phyloP scores from a whole-genome alignment of 2,888 invertebrate genomes.

The Aleiodes leptofemur region DNA sequence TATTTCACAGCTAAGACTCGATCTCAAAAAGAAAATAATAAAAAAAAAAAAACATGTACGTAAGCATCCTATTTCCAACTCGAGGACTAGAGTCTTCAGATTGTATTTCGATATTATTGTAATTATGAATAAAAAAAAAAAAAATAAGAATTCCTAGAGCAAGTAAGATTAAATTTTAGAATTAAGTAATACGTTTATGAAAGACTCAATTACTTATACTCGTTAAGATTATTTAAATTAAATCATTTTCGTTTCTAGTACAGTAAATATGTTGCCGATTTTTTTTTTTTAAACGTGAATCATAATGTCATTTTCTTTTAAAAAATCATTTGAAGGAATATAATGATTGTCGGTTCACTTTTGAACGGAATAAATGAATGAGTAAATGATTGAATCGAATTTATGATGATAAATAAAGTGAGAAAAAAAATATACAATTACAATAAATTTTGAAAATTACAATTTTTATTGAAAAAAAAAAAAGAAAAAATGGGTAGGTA shows the following conservation, averaged over 20 bases:
- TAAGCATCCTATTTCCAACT: conserved; percentile 15
- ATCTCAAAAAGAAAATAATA: conserved; percentile 3
- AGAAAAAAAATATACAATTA: conserved; percentile 8
- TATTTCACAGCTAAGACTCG: conserved; percentile 16
- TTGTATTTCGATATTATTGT: conserved; percentile 55
- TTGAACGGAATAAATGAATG: background rate
- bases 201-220: conserved; percentile 29
- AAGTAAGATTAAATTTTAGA: conserved; percentile 46
- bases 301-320: conserved; percentile 25
- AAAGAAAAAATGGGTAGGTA: conserved; percentile 13
- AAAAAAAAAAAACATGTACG: conserved; percentile 9
- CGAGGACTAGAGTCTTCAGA: conserved; percentile 42
- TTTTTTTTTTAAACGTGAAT: no score
- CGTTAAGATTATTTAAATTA: no score
- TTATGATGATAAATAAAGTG: background rate
- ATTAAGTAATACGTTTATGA: conserved; percentile 42
- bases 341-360: conserved; percentile 68
- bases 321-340: conserved; percentile 55
- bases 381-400: background rate
- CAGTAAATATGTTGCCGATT: no score
- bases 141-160: conserved; percentile 5
- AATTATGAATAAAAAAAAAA: conserved; percentile 53
- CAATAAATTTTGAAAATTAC: conserved; percentile 6
- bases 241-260: no score
- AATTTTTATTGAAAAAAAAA: conserved; percentile 7